Evolutionary conservation across 2,797 vertebrate species (phyloP).

Genomic region (Aotus griseimembra): DNA sequence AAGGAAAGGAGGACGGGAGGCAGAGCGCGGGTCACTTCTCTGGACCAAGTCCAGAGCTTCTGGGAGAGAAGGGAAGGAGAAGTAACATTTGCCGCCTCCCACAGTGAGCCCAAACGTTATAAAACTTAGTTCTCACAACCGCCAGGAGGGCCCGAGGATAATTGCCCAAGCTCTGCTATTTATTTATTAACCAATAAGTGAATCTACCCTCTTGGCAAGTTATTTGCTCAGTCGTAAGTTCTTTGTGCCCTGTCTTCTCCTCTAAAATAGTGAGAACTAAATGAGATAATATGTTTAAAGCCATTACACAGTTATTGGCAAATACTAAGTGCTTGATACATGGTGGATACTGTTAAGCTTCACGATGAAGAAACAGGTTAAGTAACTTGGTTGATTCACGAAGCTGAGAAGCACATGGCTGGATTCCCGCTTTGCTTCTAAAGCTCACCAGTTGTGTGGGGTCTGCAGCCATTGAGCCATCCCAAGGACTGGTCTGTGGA

Average conservation of each 20-base stretch:
- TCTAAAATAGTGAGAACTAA: not conserved
- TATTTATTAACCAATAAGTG: not conserved
- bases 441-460: not conserved
- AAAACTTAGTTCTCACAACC: not conserved
- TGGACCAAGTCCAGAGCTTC: not conserved
- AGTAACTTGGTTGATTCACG: not conserved
- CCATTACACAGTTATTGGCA: not conserved
- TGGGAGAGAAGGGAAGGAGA: not conserved
- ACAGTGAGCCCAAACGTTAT: too few relatives aligned
- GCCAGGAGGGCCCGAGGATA: not conserved
- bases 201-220: not conserved
- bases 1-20: not conserved
- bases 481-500: rapidly evolving
- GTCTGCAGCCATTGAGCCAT: not conserved
- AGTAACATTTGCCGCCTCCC: not conserved
- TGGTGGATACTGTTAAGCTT: not conserved
- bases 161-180: not conserved
- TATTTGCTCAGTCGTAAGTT: not conserved
- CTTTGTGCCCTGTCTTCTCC: not conserved
- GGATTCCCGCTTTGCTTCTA: not conserved
- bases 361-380: not conserved
- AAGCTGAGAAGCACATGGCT: not conserved
- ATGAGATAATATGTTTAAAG: not conserved
- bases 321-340: not conserved
- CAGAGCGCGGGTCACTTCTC: not conserved